Evolutionary conservation across 2,113 vertebrate species (phyloP).

Genomic region (Antennarius striatus): DNA sequence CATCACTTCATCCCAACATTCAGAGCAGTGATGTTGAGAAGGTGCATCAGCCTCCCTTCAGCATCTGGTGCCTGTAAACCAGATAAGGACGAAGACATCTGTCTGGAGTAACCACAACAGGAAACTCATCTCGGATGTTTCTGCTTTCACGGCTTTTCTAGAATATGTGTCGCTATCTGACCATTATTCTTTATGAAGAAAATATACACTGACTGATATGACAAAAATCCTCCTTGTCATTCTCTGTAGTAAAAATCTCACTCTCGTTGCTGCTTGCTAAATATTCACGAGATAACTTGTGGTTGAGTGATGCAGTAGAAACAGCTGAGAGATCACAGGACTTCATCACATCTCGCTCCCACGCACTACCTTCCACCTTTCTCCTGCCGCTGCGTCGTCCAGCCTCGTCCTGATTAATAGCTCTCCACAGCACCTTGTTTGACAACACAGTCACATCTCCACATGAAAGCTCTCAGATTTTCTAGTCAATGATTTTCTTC

Average conservation of each 20-base stretch:
- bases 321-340: slow-evolving; percentile 57
- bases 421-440: slow-evolving; percentile 22
- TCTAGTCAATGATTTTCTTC: slow-evolving; percentile 27
- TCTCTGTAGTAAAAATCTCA: slow-evolving; percentile 26
- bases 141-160: slow-evolving; percentile 69
- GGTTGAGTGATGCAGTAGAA: slow-evolving; percentile 60
- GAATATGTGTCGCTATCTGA: slow-evolving; percentile 66
- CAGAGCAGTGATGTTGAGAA: no score
- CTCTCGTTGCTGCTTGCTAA: slow-evolving; percentile 36
- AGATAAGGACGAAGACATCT: slow-evolving; percentile 16
- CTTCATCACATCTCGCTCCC: slow-evolving; percentile 50
- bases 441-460: neutral
- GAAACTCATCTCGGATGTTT: slow-evolving; percentile 64
- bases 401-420: slow-evolving; percentile 10
- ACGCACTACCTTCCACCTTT: slow-evolving; percentile 10
- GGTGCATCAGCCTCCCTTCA: slow-evolving; percentile 1
- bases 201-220: slow-evolving; percentile 61
- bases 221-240: slow-evolving; percentile 67
- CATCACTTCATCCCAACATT: no score
- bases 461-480: slow-evolving; percentile 3
- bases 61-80: slow-evolving; percentile 19
- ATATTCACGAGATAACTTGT: slow-evolving; percentile 48
- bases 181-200: slow-evolving; percentile 54
- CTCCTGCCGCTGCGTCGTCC: slow-evolving; percentile 42
- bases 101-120: slow-evolving; percentile 69